These are phyloP conservation scores for Sipha maydis DNA, from an alignment of 2,888 invertebrate species.

Conservation along the genomic window DNA sequence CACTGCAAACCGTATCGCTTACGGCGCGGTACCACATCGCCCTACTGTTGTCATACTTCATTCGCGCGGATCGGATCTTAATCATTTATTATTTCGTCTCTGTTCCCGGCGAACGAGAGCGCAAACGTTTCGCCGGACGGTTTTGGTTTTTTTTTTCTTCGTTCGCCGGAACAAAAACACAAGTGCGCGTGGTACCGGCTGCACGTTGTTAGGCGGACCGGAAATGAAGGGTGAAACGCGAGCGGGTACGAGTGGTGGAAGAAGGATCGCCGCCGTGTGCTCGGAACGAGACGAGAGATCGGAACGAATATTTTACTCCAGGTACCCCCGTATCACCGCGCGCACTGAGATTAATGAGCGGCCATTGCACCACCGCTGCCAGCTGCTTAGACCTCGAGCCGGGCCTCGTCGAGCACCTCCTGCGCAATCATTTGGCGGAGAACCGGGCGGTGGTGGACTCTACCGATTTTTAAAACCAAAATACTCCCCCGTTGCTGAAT, in stretches of 20 bases:
- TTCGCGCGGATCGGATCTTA: too few relatives aligned
- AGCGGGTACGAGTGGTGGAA: neutral
- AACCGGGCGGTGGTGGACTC: neutral
- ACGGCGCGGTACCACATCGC: too few relatives aligned
- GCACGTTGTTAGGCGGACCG: neutral
- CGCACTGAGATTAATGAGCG: conserved; percentile 28
- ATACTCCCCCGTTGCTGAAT: neutral
- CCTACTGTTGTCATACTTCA: too few relatives aligned
- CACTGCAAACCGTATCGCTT: too few relatives aligned
- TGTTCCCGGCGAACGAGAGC: too few relatives aligned
- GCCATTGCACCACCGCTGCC: neutral
- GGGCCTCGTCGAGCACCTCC: neutral
- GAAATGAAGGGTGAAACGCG: neutral
- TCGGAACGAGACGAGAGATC: conserved; percentile 27
- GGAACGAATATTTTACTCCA: conserved; percentile 38
- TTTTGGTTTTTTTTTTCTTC: too few relatives aligned
- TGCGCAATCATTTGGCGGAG: neutral
- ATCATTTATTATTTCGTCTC: too few relatives aligned
- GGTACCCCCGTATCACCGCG: neutral
- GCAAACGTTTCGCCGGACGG: too few relatives aligned
- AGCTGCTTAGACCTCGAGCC: neutral
- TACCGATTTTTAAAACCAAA: neutral
- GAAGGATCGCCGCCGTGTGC: neutral
- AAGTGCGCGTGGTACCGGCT: neutral
- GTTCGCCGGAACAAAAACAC: neutral